Percentiles rank a stretch among this genome's conserved stretches.
These are phyloP conservation scores for Cheilosia vernalis DNA, from an alignment of 2,888 invertebrate species.

Conservation along the genomic window DNA sequence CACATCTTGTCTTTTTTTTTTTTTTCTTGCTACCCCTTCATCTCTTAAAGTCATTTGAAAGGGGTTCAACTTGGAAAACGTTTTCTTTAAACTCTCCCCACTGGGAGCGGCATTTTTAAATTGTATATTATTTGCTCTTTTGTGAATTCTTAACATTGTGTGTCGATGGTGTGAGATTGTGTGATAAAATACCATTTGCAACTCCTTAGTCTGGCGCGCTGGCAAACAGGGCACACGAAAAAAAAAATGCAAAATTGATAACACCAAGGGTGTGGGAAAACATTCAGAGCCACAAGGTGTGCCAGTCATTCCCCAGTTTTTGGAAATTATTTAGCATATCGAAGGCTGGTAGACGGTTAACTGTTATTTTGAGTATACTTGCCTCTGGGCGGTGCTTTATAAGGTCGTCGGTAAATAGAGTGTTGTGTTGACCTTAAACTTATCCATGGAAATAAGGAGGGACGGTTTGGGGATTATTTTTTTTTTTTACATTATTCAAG, in stretches of 20 bases:
- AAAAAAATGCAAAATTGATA: slow-evolving; percentile 31
- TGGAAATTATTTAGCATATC: slow-evolving; percentile 22
- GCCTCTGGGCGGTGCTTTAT: background rate
- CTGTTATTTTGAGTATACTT: background rate
- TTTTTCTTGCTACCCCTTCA: background rate
- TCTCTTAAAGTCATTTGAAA: background rate
- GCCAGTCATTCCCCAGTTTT: background rate
- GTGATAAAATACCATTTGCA: slow-evolving; percentile 36
- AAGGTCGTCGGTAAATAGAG: background rate
- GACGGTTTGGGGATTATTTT: background rate
- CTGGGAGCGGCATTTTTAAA: slow-evolving; percentile 19
- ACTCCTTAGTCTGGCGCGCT: slow-evolving; percentile 6
- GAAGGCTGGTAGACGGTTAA: slow-evolving; percentile 11
- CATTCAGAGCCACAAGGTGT: slow-evolving; percentile 30
- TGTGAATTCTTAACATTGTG: slow-evolving; percentile 6
- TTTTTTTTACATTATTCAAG: slow-evolving; percentile 18
- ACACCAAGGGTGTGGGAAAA: slow-evolving; percentile 28
- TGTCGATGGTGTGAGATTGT: slow-evolving; percentile 13
- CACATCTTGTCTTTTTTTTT: slow-evolving; percentile 2
- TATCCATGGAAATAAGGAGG: background rate
- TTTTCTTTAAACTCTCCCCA: background rate
- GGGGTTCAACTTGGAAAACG: background rate
- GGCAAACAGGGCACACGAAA: background rate
- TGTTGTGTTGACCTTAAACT: slow-evolving; percentile 26
- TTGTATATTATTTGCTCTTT: slow-evolving; percentile 1